Evolutionary conservation across 2,888 invertebrate species (phyloP).

Genomic region (Caenorhabditis sp.): DNA sequence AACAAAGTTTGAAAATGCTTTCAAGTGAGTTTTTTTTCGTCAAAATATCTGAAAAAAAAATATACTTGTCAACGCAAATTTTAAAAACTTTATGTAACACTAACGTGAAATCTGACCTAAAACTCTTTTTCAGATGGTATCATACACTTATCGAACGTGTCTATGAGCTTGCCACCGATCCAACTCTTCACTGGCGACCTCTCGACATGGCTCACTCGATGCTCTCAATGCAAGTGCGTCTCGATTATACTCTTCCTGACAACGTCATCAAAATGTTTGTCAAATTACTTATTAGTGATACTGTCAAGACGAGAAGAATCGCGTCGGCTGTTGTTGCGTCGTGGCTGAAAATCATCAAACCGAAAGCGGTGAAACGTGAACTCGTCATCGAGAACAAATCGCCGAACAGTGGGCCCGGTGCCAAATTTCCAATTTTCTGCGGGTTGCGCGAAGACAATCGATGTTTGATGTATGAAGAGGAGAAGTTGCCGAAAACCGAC

Average conservation of each 20-base stretch:
- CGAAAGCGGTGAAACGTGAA: slow-evolving; percentile 58
- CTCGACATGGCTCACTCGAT: slow-evolving; percentile 80
- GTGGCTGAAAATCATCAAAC: slow-evolving; percentile 66
- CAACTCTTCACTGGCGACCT: slow-evolving; percentile 81
- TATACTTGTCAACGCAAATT: not conserved
- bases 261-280: slow-evolving; percentile 78
- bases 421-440: slow-evolving; percentile 65
- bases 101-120: no score
- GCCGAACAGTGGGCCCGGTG: slow-evolving; percentile 56
- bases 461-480: slow-evolving; percentile 48
- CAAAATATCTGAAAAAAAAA: not conserved
- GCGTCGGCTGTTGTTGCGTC: slow-evolving; percentile 50
- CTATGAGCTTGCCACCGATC: slow-evolving; percentile 42
- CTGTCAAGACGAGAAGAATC: slow-evolving; percentile 80
- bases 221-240: slow-evolving; percentile 79
- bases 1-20: slow-evolving; percentile 21
- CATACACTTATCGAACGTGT: slow-evolving; percentile 41
- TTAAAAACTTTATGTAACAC: no score
- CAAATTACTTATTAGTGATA: slow-evolving; percentile 80
- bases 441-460: slow-evolving; percentile 78
- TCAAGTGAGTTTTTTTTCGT: slow-evolving; percentile 10
- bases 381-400: slow-evolving; percentile 31
- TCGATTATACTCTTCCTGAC: slow-evolving; percentile 75
- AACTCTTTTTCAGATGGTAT: slow-evolving; percentile 26
- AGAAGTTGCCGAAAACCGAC: slow-evolving; percentile 75